phyloP scores from a whole-genome alignment of 2,797 vertebrate species.

The Gambelia wislizenii region DNA sequence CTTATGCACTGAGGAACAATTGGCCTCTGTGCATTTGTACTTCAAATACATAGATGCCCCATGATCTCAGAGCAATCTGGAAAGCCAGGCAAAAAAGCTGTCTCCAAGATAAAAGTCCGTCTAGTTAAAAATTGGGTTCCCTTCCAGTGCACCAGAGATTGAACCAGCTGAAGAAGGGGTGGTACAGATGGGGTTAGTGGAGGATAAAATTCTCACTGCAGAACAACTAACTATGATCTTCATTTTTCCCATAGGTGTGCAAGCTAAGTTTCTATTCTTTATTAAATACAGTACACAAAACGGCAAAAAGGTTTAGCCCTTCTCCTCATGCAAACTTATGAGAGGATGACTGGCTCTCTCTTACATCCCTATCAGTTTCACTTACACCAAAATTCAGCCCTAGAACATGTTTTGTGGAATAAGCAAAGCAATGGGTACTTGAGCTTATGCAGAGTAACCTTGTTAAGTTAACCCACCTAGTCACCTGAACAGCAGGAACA shows the following conservation, averaged over 20 bases:
- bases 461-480: too few relatives aligned
- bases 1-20: too few relatives aligned
- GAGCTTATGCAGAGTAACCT: too few relatives aligned
- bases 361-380: background rate
- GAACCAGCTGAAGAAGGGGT: background rate
- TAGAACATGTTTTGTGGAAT: background rate
- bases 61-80: background rate
- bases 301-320: background rate
- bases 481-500: too few relatives aligned
- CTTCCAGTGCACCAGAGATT: background rate
- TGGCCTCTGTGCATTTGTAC: too few relatives aligned
- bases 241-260: background rate
- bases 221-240: background rate
- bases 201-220: background rate
- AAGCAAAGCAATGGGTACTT: too few relatives aligned
- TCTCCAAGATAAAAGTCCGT: background rate
- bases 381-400: background rate
- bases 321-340: background rate
- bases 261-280: background rate
- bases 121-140: background rate
- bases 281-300: background rate
- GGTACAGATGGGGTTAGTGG: background rate
- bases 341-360: background rate
- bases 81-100: background rate
- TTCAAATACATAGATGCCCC: too few relatives aligned